These are phyloP conservation scores for Lethenteron reissneri DNA, from an alignment of 2,113 vertebrate species.

Conservation along the genomic window DNA sequence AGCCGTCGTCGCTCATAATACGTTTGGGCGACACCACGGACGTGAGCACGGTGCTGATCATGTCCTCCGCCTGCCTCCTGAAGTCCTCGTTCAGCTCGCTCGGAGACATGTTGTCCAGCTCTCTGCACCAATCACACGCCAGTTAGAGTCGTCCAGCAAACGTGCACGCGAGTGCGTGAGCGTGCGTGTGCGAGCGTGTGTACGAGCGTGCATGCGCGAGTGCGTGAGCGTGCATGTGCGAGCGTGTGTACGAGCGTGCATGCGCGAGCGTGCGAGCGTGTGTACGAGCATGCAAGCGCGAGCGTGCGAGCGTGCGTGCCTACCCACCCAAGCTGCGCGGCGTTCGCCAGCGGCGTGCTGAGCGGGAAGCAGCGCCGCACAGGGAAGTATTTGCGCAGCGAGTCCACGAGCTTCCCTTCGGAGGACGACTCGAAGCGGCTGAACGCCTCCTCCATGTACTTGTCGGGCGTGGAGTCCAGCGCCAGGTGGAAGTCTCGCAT, in stretches of 20 bases:
- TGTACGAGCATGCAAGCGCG: too few species aligned
- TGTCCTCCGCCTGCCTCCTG: conserved; percentile 4
- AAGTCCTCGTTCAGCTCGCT: conserved; percentile 4
- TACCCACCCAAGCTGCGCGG: not conserved
- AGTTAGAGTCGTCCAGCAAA: too few species aligned
- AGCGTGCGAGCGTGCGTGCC: not conserved
- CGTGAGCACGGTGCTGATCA: conserved; percentile 1
- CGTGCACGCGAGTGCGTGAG: too few species aligned
- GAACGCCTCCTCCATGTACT: conserved; percentile 4
- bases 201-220: too few species aligned
- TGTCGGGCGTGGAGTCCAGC: conserved; percentile 1
- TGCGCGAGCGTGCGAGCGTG: too few species aligned
- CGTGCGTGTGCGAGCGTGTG: too few species aligned
- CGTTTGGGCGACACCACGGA: not conserved
- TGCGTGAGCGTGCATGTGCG: too few species aligned
- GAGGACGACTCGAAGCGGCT: not conserved
- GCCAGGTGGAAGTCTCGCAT: conserved; percentile 1
- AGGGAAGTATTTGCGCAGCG: conserved; percentile 4
- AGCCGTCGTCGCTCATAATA: not conserved
- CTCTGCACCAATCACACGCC: not conserved
- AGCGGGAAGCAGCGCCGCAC: conserved; percentile 2
- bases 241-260: too few species aligned
- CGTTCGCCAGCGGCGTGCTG: not conserved
- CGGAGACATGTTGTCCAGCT: conserved; percentile 4
- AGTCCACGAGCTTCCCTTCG: not conserved